Evolutionary conservation across 1,140 invertebrate species (phyloP), one percentile per base, ranked within the genome.

Genomic region (Trichonephila inaurata): DNA sequence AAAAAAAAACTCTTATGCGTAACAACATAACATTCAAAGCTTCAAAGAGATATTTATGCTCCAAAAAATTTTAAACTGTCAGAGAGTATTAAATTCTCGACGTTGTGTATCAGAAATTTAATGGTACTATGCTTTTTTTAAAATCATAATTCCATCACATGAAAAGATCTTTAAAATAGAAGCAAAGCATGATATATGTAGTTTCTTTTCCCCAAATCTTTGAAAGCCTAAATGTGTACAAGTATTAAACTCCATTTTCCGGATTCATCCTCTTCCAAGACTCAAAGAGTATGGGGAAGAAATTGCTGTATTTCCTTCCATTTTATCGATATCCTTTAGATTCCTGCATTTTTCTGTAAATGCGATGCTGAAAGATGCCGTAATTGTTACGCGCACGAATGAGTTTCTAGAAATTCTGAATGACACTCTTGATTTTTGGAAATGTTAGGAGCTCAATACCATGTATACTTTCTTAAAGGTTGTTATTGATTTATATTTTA

Each of bases 351-450:
- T 89, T 89, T 89, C 33, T 28, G 66, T 69, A 89, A 89, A 89
- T 69, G 60, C 83, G 83, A 62, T 86, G 83, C 62, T 86, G 83
- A 62, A 86, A 86, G 60, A 86, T 28, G 58, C n/a, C 87, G 62
- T 89, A 89, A 89, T 89, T 89, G 64, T 89, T 89, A 69, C 87
- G 61, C 87, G 87, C 87, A 89, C 87, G 87, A n/a, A 69, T 89
- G 64, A n/a, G 14, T 69, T 69, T 62, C 16, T 21, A 28, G 40
- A 28, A 69, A 14, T 40, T 7, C 16, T 51, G 61, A 89, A 69
- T 62, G 40, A 69, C 66, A 33, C 64, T 33, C 61, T 69, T 89
- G 87, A 33, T 89, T 64, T 62, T n/a, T 64, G 61, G 21, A 28
- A 89, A 87, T 28, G 60, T 28, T 69, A 69, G 61, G 69, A 69